A percentile compares a stretch with the other conserved stretches of the same genome.
phyloP scores from a whole-genome alignment of 2,113 vertebrate species.

The Trachemys scripta region DNA sequence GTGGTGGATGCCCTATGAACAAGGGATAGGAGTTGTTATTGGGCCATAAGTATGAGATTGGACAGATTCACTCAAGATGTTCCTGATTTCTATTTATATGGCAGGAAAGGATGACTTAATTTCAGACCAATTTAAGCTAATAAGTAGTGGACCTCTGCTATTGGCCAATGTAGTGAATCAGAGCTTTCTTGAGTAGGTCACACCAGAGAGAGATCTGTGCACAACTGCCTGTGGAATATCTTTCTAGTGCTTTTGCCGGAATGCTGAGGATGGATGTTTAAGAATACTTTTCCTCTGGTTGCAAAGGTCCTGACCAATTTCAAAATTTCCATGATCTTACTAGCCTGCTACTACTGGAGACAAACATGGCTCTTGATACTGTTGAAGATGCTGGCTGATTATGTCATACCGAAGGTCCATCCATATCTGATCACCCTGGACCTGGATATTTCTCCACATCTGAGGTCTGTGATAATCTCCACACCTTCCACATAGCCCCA shows the following conservation, averaged over 20 bases:
- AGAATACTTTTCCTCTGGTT: not conserved
- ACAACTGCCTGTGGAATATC: not conserved
- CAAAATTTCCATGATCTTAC: slow-evolving; percentile 31
- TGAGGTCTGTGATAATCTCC: not conserved
- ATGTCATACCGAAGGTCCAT: not conserved
- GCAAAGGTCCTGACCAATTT: slow-evolving; percentile 1
- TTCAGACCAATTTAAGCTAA: not conserved
- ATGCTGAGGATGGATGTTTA: too few relatives aligned
- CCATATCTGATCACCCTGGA: not conserved
- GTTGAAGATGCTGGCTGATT: not conserved
- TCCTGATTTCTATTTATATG: not conserved
- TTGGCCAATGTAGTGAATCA: not conserved
- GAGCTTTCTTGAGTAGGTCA: not conserved
- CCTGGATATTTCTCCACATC: not conserved
- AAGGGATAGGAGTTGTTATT: not conserved
- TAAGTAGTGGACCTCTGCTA: not conserved
- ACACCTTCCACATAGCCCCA: not conserved
- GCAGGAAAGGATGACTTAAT: not conserved
- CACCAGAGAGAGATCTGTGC: not conserved
- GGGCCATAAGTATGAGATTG: not conserved
- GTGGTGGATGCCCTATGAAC: not conserved
- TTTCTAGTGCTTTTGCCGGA: too few relatives aligned
- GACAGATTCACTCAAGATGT: not conserved
- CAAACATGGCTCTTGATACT: not conserved
- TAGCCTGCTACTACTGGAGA: not conserved